These are phyloP conservation scores for Hylia prasina DNA, from an alignment of 2,113 vertebrate species.

Conservation along the genomic window DNA sequence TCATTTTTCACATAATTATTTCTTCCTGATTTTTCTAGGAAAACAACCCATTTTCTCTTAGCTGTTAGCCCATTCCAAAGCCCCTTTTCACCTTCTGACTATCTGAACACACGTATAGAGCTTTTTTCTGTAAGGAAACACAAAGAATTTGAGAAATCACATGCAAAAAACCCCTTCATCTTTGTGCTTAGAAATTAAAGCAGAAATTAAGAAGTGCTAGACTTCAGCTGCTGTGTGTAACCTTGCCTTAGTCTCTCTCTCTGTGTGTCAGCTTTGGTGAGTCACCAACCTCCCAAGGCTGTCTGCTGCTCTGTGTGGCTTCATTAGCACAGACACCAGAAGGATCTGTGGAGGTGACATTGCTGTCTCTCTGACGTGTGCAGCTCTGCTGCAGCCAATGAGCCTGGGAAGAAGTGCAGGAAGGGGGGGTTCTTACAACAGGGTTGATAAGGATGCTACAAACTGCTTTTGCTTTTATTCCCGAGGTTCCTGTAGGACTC, in stretches of 20 bases:
- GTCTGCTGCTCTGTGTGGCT: background rate
- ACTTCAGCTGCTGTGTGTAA: background rate
- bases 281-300: background rate
- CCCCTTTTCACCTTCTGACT: background rate
- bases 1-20: background rate
- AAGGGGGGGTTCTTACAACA: background rate
- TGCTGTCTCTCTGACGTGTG: rapidly evolving
- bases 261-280: background rate
- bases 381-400: background rate
- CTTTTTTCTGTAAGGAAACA: background rate
- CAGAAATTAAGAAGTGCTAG: background rate
- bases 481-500: background rate
- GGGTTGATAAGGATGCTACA: background rate
- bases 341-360: background rate
- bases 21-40: background rate
- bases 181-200: background rate
- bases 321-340: background rate
- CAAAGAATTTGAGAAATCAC: background rate
- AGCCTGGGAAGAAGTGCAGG: background rate
- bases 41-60: background rate
- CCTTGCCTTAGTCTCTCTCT: background rate
- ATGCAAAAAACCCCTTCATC: background rate
- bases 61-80: background rate
- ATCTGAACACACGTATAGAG: background rate
- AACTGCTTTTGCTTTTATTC: background rate